phyloP scores from a whole-genome alignment of 2,113 vertebrate species.

The Macrotus californicus region DNA sequence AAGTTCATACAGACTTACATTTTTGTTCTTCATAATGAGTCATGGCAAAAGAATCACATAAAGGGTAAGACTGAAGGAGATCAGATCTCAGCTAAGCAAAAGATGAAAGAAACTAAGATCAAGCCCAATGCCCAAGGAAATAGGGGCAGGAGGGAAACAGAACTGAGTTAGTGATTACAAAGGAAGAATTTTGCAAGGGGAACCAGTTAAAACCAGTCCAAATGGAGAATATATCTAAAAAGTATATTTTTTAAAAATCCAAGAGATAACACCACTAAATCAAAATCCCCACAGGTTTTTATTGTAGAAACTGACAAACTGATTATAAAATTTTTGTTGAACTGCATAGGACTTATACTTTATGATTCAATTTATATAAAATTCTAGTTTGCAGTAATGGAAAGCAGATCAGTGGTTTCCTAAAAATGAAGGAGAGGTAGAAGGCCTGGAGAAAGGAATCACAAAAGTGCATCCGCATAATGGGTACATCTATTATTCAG shows the following conservation, averaged over 20 bases:
- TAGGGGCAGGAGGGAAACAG: not conserved
- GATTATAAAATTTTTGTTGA: not conserved
- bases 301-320: not conserved
- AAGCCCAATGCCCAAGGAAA: not conserved
- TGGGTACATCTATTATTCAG: not conserved
- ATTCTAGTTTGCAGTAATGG: not conserved
- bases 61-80: constrained; percentile 40
- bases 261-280: not conserved
- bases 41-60: constrained; percentile 55
- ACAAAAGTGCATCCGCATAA: not conserved
- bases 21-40: constrained; percentile 53
- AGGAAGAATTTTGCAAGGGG: not conserved
- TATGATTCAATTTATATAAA: not conserved
- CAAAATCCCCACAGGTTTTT: not conserved
- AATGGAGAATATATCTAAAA: not conserved
- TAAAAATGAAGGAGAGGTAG: not conserved
- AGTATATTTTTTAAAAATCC: not conserved
- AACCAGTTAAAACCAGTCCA: not conserved
- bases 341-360: not conserved
- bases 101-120: constrained; percentile 42
- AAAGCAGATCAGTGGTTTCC: not conserved
- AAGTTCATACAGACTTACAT: constrained; percentile 33
- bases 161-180: not conserved
- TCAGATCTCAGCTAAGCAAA: constrained; percentile 21
- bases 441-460: not conserved